phyloP scores from a whole-genome alignment of 2,113 vertebrate species.

The Apistogramma diplotaenia region DNA sequence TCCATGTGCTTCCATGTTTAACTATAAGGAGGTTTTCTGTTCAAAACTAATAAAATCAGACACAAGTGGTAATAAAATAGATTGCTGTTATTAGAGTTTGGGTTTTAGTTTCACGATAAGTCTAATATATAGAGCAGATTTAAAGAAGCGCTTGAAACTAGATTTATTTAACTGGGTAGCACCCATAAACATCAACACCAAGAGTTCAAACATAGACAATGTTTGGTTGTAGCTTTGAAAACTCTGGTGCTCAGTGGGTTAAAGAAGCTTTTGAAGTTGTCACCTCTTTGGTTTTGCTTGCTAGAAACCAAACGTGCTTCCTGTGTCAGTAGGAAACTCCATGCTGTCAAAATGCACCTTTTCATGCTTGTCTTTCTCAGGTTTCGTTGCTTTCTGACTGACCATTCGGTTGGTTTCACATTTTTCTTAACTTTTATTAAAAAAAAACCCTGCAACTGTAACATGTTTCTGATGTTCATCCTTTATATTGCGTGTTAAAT shows the following conservation, averaged over 20 bases:
- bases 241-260: not conserved
- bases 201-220: not conserved
- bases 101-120: not conserved
- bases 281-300: constrained; percentile 7
- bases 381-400: not conserved
- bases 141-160: not conserved
- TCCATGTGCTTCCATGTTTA: not conserved
- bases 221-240: not conserved
- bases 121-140: not conserved
- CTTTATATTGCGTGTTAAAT: not conserved
- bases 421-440: not conserved
- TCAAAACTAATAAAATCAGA: not conserved
- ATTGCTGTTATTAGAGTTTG: not conserved
- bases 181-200: not conserved
- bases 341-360: not conserved
- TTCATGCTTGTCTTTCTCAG: not conserved
- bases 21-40: not conserved
- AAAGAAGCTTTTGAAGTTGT: not conserved
- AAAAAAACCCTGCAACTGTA: not conserved
- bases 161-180: not conserved
- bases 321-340: constrained; percentile 47
- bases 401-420: constrained; percentile 17
- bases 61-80: not conserved
- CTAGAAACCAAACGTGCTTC: constrained; percentile 4
- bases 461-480: not conserved